Conservation (phyloP, 2,797 vertebrate species). For the Poecilia picta region DNA sequence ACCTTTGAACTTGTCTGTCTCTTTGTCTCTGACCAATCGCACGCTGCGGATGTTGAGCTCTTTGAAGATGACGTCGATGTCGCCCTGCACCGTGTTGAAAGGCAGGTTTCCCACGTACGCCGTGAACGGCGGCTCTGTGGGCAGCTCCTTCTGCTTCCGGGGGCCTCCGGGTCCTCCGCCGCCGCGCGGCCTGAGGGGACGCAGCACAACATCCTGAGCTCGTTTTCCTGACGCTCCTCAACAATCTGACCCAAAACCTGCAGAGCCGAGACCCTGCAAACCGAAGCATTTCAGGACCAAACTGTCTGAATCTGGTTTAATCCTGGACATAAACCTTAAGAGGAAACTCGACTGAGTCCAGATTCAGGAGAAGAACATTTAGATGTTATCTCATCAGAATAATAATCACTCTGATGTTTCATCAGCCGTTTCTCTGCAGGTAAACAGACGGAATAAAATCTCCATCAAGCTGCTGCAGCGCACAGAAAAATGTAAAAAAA, state of each 20-base stretch:
- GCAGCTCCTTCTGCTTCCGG: conserved; percentile 95
- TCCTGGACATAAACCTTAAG: background rate
- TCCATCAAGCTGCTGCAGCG: background rate
- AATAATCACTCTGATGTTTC: background rate
- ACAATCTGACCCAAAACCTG: no score
- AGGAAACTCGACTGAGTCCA: background rate
- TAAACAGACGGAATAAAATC: no score
- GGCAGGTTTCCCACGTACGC: conserved; percentile 97
- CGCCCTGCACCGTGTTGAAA: conserved; percentile 97
- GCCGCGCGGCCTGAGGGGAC: conserved; percentile 54
- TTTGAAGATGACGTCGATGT: conserved; percentile 98
- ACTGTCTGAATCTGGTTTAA: background rate
- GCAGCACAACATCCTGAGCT: background rate
- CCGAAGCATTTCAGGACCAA: background rate
- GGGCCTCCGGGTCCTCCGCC: conserved; percentile 81
- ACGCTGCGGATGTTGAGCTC: conserved; percentile 93
- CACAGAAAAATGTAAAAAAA: background rate
- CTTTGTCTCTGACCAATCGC: conserved; percentile 97
- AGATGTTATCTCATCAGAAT: background rate
- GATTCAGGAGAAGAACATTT: background rate
- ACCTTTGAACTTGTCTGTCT: conserved; percentile 99
- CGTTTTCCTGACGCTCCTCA: background rate
- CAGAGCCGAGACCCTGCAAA: background rate
- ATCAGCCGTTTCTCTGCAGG: background rate
- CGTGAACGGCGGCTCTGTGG: conserved; percentile 96